phyloP scores from a whole-genome alignment of 2,797 vertebrate genomes.

The Phalanger gymnotis region DNA sequence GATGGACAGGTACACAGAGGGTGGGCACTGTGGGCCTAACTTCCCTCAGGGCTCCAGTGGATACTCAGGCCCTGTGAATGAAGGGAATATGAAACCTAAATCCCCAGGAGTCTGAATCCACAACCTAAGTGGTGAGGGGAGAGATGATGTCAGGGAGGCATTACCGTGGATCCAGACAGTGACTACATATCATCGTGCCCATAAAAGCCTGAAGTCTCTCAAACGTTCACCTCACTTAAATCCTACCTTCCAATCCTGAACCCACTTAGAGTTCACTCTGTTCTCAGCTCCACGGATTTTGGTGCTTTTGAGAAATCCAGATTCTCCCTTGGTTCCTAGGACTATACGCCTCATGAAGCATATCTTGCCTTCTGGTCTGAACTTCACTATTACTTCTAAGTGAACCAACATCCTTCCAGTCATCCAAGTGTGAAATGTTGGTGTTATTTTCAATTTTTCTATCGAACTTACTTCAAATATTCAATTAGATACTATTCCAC shows the following conservation, averaged over 20 bases:
- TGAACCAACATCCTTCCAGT: neutral
- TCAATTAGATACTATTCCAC: neutral
- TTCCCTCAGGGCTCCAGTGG: conserved; percentile 13
- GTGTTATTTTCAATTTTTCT: neutral
- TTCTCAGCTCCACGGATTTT: neutral
- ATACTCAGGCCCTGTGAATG: neutral
- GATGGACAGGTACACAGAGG: neutral
- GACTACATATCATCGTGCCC: neutral
- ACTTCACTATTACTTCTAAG: neutral
- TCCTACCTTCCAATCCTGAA: neutral
- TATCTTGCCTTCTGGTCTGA: neutral
- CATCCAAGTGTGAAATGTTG: neutral
- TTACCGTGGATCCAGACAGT: neutral
- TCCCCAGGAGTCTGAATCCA: neutral
- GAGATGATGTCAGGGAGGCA: neutral
- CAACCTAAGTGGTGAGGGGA: neutral
- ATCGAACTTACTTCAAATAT: neutral
- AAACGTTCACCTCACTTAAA: neutral
- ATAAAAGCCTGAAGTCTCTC: neutral
- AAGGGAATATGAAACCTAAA: neutral
- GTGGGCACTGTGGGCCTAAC: neutral
- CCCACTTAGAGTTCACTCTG: neutral
- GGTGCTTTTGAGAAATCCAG: neutral
- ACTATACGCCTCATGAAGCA: neutral
- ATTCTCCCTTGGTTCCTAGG: neutral